A percentile compares a stretch with the other conserved stretches of the same genome.
phyloP scores from a whole-genome alignment of 2,888 invertebrate species.

The Microchrysa polita region DNA sequence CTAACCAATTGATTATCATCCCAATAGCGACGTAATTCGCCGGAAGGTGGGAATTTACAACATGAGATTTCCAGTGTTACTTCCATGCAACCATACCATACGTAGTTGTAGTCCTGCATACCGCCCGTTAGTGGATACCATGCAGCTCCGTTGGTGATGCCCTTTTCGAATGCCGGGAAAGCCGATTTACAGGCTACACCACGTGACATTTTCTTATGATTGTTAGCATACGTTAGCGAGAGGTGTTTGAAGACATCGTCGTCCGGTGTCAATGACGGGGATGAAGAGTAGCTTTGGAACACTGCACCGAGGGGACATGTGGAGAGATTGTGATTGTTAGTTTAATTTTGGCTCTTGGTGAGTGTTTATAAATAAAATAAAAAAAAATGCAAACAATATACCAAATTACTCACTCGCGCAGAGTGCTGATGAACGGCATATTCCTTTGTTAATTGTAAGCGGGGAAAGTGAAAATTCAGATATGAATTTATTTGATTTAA shows the following conservation, averaged over 20 bases:
- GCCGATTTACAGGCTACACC: constrained; percentile 84
- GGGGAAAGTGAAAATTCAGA: background rate
- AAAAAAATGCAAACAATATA: constrained; percentile 15
- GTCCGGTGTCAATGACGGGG: constrained; percentile 87
- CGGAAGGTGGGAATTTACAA: constrained; percentile 89
- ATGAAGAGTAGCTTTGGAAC: constrained; percentile 85
- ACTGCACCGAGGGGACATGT: constrained; percentile 77
- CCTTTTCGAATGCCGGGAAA: constrained; percentile 81
- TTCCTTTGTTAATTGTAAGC: constrained; percentile 67
- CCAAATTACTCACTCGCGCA: constrained; percentile 73
- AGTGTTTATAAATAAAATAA: background rate
- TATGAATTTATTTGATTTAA: too few relatives aligned
- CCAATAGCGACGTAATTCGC: constrained; percentile 86
- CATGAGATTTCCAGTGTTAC: constrained; percentile 94
- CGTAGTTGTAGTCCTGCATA: constrained; percentile 86
- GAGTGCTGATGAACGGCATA: constrained; percentile 78
- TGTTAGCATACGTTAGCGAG: constrained; percentile 83
- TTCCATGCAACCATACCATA: constrained; percentile 94
- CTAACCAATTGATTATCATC: constrained; percentile 84
- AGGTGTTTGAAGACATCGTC: constrained; percentile 91
- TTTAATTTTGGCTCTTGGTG: background rate
- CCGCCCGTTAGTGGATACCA: constrained; percentile 89
- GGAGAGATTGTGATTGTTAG: constrained; percentile 38
- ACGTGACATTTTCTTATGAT: constrained; percentile 88
- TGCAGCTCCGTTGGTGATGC: constrained; percentile 93